Conservation (phyloP, 2,888 invertebrate species). For the Silvanus unidentatus region DNA sequence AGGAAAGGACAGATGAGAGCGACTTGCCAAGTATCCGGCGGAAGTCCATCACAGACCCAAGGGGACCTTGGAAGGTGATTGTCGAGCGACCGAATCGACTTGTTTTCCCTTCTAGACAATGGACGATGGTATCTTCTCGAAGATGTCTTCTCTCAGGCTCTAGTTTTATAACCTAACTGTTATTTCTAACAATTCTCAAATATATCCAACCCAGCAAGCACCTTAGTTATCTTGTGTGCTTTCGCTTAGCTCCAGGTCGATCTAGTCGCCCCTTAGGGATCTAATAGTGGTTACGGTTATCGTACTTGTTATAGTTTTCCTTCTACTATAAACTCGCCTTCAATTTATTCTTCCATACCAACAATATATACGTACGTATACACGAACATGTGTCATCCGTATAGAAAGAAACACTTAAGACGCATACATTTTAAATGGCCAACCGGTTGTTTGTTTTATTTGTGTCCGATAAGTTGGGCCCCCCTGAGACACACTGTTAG, state of each 20-base stretch:
- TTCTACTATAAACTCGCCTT: slow-evolving; percentile 42
- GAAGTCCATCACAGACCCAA: slow-evolving; percentile 43
- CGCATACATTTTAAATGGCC: neutral
- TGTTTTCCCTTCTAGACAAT: slow-evolving; percentile 41
- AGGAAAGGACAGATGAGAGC: slow-evolving; percentile 40
- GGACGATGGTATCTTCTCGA: slow-evolving; percentile 40
- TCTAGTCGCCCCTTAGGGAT: slow-evolving; percentile 36
- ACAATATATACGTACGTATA: slow-evolving; percentile 9
- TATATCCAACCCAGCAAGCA: slow-evolving; percentile 39
- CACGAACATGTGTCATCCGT: slow-evolving; percentile 24
- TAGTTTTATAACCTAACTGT: slow-evolving; percentile 41
- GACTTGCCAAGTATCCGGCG: slow-evolving; percentile 38
- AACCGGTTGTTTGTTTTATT: too few relatives aligned
- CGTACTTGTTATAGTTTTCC: slow-evolving; percentile 43
- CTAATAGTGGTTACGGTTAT: slow-evolving; percentile 45
- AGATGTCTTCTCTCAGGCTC: slow-evolving; percentile 28
- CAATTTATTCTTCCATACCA: slow-evolving; percentile 38
- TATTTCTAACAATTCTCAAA: slow-evolving; percentile 43
- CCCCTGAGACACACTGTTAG: too few relatives aligned
- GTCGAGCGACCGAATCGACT: slow-evolving; percentile 35
- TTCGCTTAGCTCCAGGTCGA: slow-evolving; percentile 38
- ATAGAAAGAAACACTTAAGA: slow-evolving; percentile 16
- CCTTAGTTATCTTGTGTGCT: slow-evolving; percentile 43
- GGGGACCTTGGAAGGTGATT: slow-evolving; percentile 42
- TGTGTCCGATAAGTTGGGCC: too few relatives aligned